Evolutionary conservation across 2,113 vertebrate genomes (phyloP).

Genomic region (Rhipidura dahli): DNA sequence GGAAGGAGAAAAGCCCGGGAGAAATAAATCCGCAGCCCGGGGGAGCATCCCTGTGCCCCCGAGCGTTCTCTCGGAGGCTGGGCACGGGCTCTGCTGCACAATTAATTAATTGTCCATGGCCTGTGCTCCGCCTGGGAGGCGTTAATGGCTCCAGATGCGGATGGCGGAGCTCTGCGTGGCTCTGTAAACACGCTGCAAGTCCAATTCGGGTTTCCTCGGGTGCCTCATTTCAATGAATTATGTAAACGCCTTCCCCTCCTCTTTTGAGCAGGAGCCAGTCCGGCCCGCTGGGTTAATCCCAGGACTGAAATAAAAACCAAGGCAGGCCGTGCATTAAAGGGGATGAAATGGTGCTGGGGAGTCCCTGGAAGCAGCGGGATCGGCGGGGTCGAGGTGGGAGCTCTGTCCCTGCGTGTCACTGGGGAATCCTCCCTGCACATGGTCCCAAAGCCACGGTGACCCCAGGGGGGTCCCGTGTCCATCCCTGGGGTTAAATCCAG

Average conservation of each 20-base stretch:
- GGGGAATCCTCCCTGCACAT: accelerated
- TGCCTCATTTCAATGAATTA: conserved; percentile 58
- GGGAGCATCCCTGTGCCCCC: background rate
- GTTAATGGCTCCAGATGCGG: conserved; percentile 45
- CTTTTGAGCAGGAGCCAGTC: conserved; percentile 35
- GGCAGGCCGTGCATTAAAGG: background rate
- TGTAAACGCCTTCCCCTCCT: conserved; percentile 48
- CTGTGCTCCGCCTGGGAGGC: conserved; percentile 24
- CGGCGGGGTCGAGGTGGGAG: accelerated
- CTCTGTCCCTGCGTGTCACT: background rate
- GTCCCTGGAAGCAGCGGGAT: background rate
- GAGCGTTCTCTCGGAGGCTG: background rate
- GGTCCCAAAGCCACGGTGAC: background rate
- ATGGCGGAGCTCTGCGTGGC: conserved; percentile 4
- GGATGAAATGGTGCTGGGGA: background rate
- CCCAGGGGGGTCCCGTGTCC: background rate
- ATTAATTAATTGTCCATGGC: conserved; percentile 54
- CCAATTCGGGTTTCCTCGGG: conserved; percentile 55
- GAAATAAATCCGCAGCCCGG: accelerated
- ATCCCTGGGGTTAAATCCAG: background rate
- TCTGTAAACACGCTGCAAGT: conserved; percentile 24
- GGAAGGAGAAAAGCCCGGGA: background rate
- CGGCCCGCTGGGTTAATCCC: conserved; percentile 26
- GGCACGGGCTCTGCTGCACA: background rate
- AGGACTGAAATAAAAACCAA: background rate